Base-by-base conservation (phyloP, 2,797 vertebrate genomes). In the Sciurus vulgaris region DNA sequence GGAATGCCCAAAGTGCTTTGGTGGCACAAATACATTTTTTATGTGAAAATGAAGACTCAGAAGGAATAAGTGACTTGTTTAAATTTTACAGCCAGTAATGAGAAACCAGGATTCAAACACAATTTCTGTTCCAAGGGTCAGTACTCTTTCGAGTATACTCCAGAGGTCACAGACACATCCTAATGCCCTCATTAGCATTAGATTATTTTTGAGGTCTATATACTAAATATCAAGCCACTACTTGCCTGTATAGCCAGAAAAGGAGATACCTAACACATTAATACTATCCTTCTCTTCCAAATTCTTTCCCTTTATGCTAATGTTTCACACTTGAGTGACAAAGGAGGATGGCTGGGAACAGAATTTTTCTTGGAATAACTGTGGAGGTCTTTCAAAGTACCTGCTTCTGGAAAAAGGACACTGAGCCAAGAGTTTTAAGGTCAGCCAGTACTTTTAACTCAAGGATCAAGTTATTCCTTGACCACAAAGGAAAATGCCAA, bases 391-490 rank as follows among this genome's bases (percentile, higher is more conserved):
- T 97, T 18, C 84, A 79, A 82, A 95, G 61, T 54, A 85, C 28
- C 24, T 73, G 35, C 24, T 92, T 93, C 69, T 92, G 41, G 81
- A 91, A 94, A 95, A 95, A 94, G 54, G 63, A 92, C 17, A 92
- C 13, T 91, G 47, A 96, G 22, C 59, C 89, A 79, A 85, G 56
- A 93, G 73, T 95, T 87, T 94, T 49, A 95, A 79, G 63, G 44
- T n/a, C 44, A 89, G 72, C 13, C 7, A 89, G 86, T 81, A 76
- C 49, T 86, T 94, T 91, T 18, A 93, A 84, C 54, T 93, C 85
- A 94, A 83, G 65, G 51, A 96, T 95, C 88, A 92, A 91, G 59
- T 94, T 91, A 89, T 8, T 93, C 2, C 30, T 92, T 86, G 74
- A 70, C 47, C 10, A 73, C 28, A 82, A 88, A 88, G 69, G 88